Base-by-base conservation (phyloP, 2,113 vertebrate species). In the Melanotaenia duboulayi region DNA sequence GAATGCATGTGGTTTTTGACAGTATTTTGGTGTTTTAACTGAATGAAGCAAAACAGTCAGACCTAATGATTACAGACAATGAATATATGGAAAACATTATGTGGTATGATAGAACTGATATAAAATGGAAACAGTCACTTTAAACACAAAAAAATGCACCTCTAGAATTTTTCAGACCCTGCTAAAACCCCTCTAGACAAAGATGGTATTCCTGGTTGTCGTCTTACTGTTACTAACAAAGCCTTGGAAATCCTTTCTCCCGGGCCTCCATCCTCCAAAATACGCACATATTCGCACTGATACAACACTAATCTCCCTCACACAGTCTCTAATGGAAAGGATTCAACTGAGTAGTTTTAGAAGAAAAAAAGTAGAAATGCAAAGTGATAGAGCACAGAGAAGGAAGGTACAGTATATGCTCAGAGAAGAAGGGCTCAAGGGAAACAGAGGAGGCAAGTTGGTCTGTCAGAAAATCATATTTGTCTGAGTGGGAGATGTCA, bases 271-370 rank as follows among this genome's bases (percentile, higher is more conserved):
- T 82, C 81, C 74, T 81, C 71, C 59, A 80, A 86, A 35, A 76
- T 58, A 66, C 50, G 60, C 72, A 64, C 69, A 76, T 54, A 74
- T 24, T 74, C 24, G 49, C 69, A 66, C 48, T 62, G 72, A 89
- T 90, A 91, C 82, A 90, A 85, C 76, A 81, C 80, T 91, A 91
- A 92, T 92, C 91, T 92, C 76, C 78, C 76, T 87, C 80, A 89
- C 84, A 87, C 84, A 86, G 84, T 83, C 81, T 90, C 85, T 91
- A 91, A 92, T 91, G 84, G 89, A 87, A 89, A 83, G 85, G 90
- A 92, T 90, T 93, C 90, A 85, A 85, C 77, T 79, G 85, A 89
- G 85, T 88, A 83, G 86, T 75, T 92, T 71, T 20, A 10, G 44
- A 52, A 50, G 65, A 49, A 69, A 55, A 57, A 89, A 76, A 71